Percentiles rank a stretch among this genome's conserved stretches.
Evolutionary conservation across 2,797 vertebrate species (phyloP).

Genomic region (Cacajao melanocephalus): DNA sequence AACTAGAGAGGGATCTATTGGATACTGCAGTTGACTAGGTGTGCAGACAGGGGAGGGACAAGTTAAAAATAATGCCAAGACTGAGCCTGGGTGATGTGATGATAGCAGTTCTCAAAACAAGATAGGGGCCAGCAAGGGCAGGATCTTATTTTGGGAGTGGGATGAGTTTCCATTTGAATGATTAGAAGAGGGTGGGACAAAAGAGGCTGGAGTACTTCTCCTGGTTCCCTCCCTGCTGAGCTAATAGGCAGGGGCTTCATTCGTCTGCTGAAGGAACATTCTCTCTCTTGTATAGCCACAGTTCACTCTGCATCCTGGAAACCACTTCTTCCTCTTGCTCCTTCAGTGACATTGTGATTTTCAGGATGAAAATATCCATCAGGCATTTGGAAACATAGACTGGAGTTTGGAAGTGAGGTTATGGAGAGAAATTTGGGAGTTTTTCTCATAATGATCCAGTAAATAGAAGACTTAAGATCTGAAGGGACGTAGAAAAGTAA

Average conservation of each 20-base stretch:
- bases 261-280: not conserved
- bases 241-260: not conserved
- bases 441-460: not conserved
- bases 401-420: not conserved
- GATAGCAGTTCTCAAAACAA: not conserved
- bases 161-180: not conserved
- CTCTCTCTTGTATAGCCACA: not conserved
- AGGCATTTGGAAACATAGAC: not conserved
- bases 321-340: not conserved
- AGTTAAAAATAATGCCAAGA: not conserved
- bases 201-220: not conserved
- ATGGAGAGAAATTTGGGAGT: not conserved
- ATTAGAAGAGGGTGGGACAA: not conserved
- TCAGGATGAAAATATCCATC: not conserved
- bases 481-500: not conserved
- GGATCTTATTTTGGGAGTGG: not conserved
- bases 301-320: not conserved
- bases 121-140: too few relatives aligned
- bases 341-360: not conserved
- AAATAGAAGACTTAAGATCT: not conserved
- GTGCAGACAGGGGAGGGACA: not conserved
- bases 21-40: not conserved
- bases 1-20: not conserved
- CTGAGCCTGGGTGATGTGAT: not conserved
- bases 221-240: not conserved